Evolutionary conservation across 1,140 invertebrate species (phyloP).

Genomic region (Ips nitidus): DNA sequence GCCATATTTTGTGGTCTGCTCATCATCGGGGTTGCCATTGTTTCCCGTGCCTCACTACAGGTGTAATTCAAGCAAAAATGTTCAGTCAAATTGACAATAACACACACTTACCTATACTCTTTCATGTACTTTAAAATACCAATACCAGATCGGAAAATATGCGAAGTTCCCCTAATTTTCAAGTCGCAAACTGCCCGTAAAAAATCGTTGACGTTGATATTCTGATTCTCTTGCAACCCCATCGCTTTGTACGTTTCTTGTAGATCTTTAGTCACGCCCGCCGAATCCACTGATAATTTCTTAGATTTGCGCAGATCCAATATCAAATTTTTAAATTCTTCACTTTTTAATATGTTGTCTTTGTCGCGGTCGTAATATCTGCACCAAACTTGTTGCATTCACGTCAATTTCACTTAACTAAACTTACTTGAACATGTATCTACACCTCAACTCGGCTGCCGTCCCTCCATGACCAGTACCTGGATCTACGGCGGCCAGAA

Average conservation of each 20-base stretch:
- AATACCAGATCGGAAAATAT: conserved; percentile 47
- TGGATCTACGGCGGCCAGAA: conserved; percentile 53
- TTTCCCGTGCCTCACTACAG: no score
- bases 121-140: conserved; percentile 40
- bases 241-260: conserved; percentile 45
- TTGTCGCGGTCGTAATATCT: conserved; percentile 45
- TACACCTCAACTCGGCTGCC: conserved; percentile 53
- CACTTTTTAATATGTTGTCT: conserved; percentile 39
- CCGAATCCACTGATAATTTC: conserved; percentile 39
- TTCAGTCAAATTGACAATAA: no score
- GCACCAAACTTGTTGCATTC: conserved; percentile 15
- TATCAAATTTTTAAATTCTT: conserved; percentile 43
- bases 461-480: conserved; percentile 51
- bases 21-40: no score
- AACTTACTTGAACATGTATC: conserved; percentile 54
- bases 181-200: conserved; percentile 52
- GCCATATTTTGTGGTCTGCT: no score
- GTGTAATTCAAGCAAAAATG: no score
- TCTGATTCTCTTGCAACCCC: conserved; percentile 47
- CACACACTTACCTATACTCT: conserved; percentile 28
- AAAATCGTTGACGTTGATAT: conserved; percentile 51
- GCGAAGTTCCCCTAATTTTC: conserved; percentile 53
- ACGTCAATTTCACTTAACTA: neutral
- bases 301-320: conserved; percentile 39
- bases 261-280: conserved; percentile 39